These are phyloP conservation scores for Drosophila azteca DNA, from an alignment of 1,140 invertebrate genomes.

Conservation along the genomic window DNA sequence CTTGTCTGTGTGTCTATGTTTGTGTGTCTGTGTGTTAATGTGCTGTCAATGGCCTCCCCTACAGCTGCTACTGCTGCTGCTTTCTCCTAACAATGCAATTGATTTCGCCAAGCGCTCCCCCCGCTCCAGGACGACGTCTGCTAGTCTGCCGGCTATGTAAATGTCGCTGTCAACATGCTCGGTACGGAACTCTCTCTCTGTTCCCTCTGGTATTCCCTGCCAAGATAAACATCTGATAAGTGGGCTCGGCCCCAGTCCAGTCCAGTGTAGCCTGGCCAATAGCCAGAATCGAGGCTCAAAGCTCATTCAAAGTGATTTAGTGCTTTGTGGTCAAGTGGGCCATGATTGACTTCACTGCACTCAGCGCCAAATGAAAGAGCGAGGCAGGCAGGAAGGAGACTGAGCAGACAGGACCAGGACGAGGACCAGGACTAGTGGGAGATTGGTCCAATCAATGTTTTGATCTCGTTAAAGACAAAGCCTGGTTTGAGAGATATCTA, in stretches of 20 bases:
- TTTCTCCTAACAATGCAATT: conserved; percentile 66
- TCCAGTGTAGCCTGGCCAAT: too few relatives aligned
- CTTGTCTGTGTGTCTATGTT: conserved; percentile 53
- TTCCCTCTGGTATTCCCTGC: conserved; percentile 52
- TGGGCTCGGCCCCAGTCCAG: conserved; percentile 28
- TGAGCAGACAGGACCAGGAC: neutral
- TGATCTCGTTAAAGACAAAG: too few relatives aligned
- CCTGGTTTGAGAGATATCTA: too few relatives aligned
- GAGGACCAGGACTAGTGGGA: too few relatives aligned
- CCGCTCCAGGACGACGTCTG: neutral
- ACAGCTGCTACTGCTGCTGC: neutral
- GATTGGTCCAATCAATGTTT: too few relatives aligned
- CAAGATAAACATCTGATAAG: conserved; percentile 77
- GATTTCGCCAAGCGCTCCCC: conserved; percentile 56
- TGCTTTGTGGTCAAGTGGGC: conserved; percentile 72
- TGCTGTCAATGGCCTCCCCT: conserved; percentile 63
- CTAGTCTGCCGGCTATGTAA: conserved; percentile 55
- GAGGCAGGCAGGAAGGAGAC: too few relatives aligned
- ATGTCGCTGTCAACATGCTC: conserved; percentile 71
- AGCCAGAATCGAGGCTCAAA: conserved; percentile 48
- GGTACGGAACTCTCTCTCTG: conserved; percentile 17
- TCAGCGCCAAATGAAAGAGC: conserved; percentile 45
- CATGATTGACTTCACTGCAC: conserved; percentile 66
- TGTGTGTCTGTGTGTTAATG: conserved; percentile 62
- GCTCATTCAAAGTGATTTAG: conserved; percentile 74